Base-by-base conservation (phyloP, 1,140 invertebrate genomes). In the Paramacrobiotus metropolitanus region DNA sequence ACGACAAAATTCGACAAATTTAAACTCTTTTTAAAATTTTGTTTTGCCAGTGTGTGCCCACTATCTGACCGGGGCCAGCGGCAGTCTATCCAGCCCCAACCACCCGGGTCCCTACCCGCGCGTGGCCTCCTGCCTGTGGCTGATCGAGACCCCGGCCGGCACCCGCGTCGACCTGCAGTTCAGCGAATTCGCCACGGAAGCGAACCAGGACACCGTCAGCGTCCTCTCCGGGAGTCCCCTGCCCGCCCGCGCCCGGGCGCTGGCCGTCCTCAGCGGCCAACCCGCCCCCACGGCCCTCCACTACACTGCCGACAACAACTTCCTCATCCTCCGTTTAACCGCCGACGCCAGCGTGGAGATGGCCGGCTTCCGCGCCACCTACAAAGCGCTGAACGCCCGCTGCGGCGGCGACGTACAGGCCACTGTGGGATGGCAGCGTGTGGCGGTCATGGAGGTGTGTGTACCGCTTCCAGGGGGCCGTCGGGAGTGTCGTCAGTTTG, bases 161-260 rank as follows among this genome's bases (percentile, higher is more conserved):
- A 66, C 69, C 20, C 65, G 66, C 59, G 60, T 68, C 44, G 64
- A 63, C 62, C 65, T 74, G 60, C 68, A 61, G 9, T 55, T 55
- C 48, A 15, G 9, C 9, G 61, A 65, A 48, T 72, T 75, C 44
- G 67, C 67, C 31, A 74, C 72, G 1, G 73, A 75, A 64, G 61
- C 68, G 44, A 61, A 66, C 31, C 59, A 63, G 45, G 73, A 75
- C 65, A 62, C 70, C 15, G 67, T 75, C 4, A 66, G 66, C 31
- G 64, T 75, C 21, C 63, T 72, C 2, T 70, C 71, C 48, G 73
- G 73, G 28, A 72, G 73, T 1, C 70, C 66, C 60, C 67, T 72
- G 24, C 70, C 71, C 60, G 66, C 68, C 21, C 65, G 67, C 1
- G 67, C 71, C 29, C 61, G 62, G 20, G 62, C 66, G 24, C 21